Percentiles rank a stretch among this genome's conserved stretches.
Conservation (phyloP, 1,140 invertebrate genomes). For the Aphidius ervi region DNA sequence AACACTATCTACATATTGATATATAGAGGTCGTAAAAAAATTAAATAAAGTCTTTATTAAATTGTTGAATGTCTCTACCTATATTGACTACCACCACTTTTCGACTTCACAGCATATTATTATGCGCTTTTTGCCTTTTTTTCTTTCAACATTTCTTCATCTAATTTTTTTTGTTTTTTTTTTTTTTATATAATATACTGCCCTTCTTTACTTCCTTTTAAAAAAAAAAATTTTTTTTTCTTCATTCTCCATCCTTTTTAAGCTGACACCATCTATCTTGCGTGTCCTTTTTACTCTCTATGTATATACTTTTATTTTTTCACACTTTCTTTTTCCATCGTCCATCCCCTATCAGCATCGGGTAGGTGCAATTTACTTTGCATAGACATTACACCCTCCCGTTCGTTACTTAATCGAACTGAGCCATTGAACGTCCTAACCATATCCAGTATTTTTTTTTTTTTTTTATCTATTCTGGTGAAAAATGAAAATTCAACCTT, state of each 20-base stretch:
- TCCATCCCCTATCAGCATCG: not conserved
- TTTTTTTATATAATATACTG: not conserved
- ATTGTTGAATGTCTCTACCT: conserved; percentile 30
- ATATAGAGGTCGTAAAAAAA: too few species aligned
- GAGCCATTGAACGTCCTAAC: not conserved
- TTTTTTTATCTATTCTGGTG: too few species aligned
- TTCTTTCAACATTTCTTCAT: conserved; percentile 6
- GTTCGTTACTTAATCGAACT: conserved; percentile 33
- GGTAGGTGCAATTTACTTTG: conserved; percentile 31
- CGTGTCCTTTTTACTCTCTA: too few species aligned
- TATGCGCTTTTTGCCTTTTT: not conserved
- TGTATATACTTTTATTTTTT: not conserved
- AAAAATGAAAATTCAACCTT: too few species aligned
- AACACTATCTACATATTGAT: too few species aligned
- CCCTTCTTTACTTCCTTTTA: not conserved
- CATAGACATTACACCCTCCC: conserved; percentile 31
- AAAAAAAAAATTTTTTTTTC: too few species aligned
- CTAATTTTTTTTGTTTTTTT: not conserved
- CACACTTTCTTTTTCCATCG: conserved; percentile 18
- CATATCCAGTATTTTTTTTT: too few species aligned
- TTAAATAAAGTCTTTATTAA: conserved; percentile 40
- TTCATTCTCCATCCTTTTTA: too few species aligned
- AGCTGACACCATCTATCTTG: too few species aligned
- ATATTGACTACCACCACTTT: conserved; percentile 9
- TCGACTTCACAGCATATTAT: conserved; percentile 1